These are phyloP conservation scores for Halcyon senegalensis DNA, from an alignment of 2,113 vertebrate genomes.

Conservation along the genomic window DNA sequence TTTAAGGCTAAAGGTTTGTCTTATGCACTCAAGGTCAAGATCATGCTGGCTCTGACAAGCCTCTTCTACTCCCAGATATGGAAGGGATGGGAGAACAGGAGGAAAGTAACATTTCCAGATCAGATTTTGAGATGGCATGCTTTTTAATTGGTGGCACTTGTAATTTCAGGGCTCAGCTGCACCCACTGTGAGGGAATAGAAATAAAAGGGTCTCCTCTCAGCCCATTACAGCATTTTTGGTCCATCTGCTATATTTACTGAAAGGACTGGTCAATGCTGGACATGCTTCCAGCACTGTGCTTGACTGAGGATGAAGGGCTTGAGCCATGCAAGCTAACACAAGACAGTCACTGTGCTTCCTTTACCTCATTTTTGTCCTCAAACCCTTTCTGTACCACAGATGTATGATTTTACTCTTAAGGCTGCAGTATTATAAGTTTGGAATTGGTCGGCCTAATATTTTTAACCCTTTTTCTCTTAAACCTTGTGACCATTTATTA, in stretches of 20 bases:
- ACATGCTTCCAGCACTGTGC: not conserved
- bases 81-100: not conserved
- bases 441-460: not conserved
- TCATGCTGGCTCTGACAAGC: not conserved
- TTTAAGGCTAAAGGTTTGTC: not conserved
- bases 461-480: not conserved
- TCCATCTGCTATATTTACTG: not conserved
- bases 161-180: not conserved
- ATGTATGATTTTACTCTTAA: not conserved
- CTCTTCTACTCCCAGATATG: not conserved
- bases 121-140: not conserved
- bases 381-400: not conserved
- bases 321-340: not conserved
- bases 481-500: not conserved
- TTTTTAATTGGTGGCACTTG: not conserved
- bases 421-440: not conserved
- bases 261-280: not conserved
- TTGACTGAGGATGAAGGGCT: not conserved
- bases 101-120: not conserved
- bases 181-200: not conserved
- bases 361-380: not conserved
- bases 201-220: not conserved
- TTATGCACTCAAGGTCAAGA: not conserved
- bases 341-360: not conserved
- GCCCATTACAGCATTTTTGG: not conserved